Evolutionary conservation across 2,888 invertebrate genomes (phyloP).

Genomic region (Ectropis crepuscularia): DNA sequence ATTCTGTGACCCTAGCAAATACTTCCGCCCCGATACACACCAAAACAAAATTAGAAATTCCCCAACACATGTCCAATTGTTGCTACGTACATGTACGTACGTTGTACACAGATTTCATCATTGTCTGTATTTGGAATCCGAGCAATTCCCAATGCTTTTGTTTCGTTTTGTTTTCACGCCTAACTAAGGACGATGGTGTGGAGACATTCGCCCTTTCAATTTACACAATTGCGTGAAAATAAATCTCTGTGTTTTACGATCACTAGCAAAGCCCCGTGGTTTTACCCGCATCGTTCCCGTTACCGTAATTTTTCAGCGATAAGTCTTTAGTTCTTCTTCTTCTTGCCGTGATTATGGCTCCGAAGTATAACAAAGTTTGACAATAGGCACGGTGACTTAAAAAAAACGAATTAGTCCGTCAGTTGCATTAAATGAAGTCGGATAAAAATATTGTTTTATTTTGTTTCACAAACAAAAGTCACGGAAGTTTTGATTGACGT

Average conservation of each 20-base stretch:
- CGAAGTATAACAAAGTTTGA: no score
- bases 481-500: no score
- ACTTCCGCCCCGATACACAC: slow-evolving; percentile 16
- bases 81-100: not conserved
- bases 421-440: no score
- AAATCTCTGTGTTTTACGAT: not conserved
- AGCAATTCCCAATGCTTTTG: slow-evolving; percentile 28
- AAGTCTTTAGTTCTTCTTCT: no score
- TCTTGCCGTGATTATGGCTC: no score
- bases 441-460: no score
- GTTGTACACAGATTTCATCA: slow-evolving; percentile 21
- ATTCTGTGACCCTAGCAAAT: slow-evolving; percentile 12
- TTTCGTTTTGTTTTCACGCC: slow-evolving; percentile 23
- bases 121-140: slow-evolving; percentile 26
- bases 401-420: no score
- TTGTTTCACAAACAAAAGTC: no score
- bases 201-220: slow-evolving; percentile 4
- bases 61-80: slow-evolving; percentile 15
- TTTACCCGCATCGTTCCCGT: no score
- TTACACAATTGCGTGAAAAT: not conserved
- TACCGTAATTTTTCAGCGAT: no score
- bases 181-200: slow-evolving; percentile 4
- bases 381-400: no score
- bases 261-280: no score
- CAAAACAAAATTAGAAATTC: slow-evolving; percentile 30